Evolutionary conservation across 92 coral and sea anemone genomes (phyloP).

Genomic region (Montipora capitata): DNA sequence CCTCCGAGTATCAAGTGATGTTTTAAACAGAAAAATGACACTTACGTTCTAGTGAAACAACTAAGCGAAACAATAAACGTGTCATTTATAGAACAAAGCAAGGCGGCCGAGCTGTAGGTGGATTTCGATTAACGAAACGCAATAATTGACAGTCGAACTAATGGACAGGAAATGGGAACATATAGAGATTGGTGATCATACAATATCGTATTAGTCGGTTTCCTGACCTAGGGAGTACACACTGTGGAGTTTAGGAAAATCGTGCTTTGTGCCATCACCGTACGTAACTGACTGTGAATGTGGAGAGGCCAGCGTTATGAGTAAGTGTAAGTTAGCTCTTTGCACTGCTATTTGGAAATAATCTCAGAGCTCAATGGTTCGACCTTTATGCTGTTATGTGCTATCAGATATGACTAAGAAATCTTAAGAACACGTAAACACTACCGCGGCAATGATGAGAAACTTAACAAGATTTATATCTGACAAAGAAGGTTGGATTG

Average conservation of each 20-base stretch:
- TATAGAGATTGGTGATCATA: conserved; percentile 46
- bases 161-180: conserved; percentile 65
- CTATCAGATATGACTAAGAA: conserved; percentile 42
- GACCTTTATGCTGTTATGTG: conserved; percentile 30
- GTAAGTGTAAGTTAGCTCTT: conserved; percentile 16
- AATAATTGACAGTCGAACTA: conserved; percentile 58
- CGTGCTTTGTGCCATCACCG: background rate
- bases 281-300: background rate
- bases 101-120: conserved; percentile 49
- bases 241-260: background rate
- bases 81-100: conserved; percentile 58
- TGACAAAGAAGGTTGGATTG: conserved; percentile 44
- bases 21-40: conserved; percentile 33
- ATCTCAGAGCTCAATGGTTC: conserved; percentile 11
- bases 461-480: conserved; percentile 53
- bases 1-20: conserved; percentile 55
- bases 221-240: conserved; percentile 12
- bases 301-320: conserved; percentile 16
- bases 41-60: conserved; percentile 19
- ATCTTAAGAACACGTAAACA: conserved; percentile 46
- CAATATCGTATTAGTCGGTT: conserved; percentile 47
- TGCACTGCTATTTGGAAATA: conserved; percentile 20
- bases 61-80: conserved; percentile 55
- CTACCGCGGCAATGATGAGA: conserved; percentile 41
- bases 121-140: conserved; percentile 59